These are phyloP conservation scores for Aphyosemion australe DNA, from an alignment of 2,113 vertebrate genomes.

Conservation along the genomic window DNA sequence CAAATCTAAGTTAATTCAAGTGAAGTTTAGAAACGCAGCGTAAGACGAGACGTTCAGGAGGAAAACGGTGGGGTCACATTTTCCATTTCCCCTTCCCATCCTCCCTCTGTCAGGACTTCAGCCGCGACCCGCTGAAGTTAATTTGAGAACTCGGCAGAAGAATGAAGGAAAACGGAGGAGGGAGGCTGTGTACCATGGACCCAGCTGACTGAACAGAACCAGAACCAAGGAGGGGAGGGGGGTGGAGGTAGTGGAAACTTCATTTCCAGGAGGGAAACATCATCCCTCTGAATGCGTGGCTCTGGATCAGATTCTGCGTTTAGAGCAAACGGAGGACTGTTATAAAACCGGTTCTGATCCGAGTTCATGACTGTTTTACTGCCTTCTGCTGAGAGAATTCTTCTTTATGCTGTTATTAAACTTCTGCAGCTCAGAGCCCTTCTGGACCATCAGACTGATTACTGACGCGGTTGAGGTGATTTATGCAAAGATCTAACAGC, in stretches of 20 bases:
- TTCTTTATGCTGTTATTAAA: not conserved
- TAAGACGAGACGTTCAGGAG: constrained; percentile 36
- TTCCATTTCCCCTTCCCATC: constrained; percentile 55
- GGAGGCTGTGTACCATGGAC: constrained; percentile 53
- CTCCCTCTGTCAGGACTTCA: constrained; percentile 42
- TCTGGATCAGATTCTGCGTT: constrained; percentile 15
- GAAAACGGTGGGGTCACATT: constrained; percentile 61
- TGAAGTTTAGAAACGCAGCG: constrained; percentile 23
- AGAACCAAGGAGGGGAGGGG: not conserved
- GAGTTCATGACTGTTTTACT: too few species aligned
- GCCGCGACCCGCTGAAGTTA: constrained; percentile 39
- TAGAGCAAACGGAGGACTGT: not conserved
- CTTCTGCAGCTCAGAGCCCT: constrained; percentile 11
- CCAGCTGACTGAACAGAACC: constrained; percentile 44
- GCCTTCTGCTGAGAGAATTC: too few species aligned
- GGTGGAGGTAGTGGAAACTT: constrained; percentile 62
- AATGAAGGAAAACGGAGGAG: constrained; percentile 15
- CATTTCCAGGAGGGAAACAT: not conserved
- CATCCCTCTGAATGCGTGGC: constrained; percentile 17
- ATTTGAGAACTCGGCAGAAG: constrained; percentile 30
- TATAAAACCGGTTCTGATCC: constrained; percentile 14
- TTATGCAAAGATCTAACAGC: constrained; percentile 21
- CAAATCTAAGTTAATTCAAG: constrained; percentile 27
- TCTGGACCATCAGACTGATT: constrained; percentile 28
- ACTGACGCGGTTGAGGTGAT: constrained; percentile 33